These are phyloP conservation scores for Scaptomyza reducta DNA, from an alignment of 2,888 invertebrate genomes.

Conservation along the genomic window DNA sequence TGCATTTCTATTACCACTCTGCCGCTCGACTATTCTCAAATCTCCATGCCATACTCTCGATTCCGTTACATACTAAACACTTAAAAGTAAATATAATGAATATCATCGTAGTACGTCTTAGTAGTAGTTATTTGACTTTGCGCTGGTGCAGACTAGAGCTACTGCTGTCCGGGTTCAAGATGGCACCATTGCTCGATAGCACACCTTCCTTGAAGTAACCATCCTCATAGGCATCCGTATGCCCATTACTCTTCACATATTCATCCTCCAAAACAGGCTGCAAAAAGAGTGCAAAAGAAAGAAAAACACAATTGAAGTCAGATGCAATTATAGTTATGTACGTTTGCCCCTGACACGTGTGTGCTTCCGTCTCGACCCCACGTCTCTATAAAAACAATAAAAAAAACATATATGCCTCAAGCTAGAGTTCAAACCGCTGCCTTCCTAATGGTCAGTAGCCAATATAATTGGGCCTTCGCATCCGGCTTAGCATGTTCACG, in stretches of 20 bases:
- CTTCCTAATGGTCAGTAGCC: slow-evolving; percentile 56
- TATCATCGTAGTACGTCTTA: slow-evolving; percentile 75
- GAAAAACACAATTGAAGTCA: background rate
- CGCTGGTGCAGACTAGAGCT: slow-evolving; percentile 84
- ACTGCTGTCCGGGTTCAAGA: slow-evolving; percentile 82
- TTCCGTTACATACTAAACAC: slow-evolving; percentile 73
- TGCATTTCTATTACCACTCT: slow-evolving; percentile 9
- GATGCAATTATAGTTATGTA: background rate
- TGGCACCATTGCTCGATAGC: slow-evolving; percentile 81
- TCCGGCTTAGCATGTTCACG: slow-evolving; percentile 76
- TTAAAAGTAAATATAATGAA: slow-evolving; percentile 72
- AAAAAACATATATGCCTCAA: background rate
- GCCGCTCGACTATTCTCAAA: slow-evolving; percentile 21
- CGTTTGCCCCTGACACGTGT: slow-evolving; percentile 12
- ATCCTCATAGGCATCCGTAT: slow-evolving; percentile 70
- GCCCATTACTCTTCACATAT: slow-evolving; percentile 69
- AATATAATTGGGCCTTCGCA: slow-evolving; percentile 66
- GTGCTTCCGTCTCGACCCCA: background rate
- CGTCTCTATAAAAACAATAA: background rate
- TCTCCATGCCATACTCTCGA: slow-evolving; percentile 55
- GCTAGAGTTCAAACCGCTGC: slow-evolving; percentile 51
- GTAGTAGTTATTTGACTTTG: slow-evolving; percentile 84
- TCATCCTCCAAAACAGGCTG: slow-evolving; percentile 89
- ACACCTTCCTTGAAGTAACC: slow-evolving; percentile 82
- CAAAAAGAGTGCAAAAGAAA: slow-evolving; percentile 41